Evolutionary conservation across 2,888 invertebrate species (phyloP).

Genomic region (Tetragonula carbonaria): DNA sequence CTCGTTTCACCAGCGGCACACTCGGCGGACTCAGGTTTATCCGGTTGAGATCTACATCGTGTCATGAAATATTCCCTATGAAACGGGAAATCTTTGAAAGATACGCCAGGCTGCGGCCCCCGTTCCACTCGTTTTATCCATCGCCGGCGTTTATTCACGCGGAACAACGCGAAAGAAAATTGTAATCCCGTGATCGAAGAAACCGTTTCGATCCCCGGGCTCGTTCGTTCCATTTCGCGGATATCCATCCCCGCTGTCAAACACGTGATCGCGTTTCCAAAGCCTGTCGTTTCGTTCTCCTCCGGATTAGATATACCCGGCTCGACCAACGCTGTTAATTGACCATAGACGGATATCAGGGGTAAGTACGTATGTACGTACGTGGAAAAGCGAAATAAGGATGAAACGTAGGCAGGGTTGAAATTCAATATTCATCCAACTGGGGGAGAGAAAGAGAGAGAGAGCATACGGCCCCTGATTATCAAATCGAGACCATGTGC

Average conservation of each 20-base stretch:
- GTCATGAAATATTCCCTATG: constrained; percentile 39
- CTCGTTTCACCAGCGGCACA: constrained; percentile 2
- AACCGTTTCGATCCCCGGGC: not conserved
- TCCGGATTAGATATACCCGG: not conserved
- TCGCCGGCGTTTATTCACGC: not conserved
- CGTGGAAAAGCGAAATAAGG: constrained; percentile 21
- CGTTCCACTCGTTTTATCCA: not conserved
- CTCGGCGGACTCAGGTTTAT: constrained; percentile 43
- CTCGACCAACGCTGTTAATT: not conserved
- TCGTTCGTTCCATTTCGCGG: constrained; percentile 13
- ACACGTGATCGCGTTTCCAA: not conserved
- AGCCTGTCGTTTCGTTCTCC: not conserved
- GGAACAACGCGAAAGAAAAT: constrained; percentile 16
- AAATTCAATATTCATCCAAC: constrained; percentile 60
- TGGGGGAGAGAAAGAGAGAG: constrained; percentile 34
- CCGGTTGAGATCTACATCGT: constrained; percentile 41
- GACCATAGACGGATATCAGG: not conserved
- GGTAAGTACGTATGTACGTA: not conserved
- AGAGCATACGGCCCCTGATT: not conserved
- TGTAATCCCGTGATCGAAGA: constrained; percentile 17
- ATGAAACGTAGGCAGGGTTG: constrained; percentile 8
- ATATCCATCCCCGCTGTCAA: not conserved
- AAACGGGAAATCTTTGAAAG: constrained; percentile 9
- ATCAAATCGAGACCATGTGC: too few relatives aligned
- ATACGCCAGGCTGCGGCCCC: not conserved